Evolutionary conservation across 1,140 invertebrate genomes (phyloP).

Genomic region (Akabosia matsudoensis): DNA sequence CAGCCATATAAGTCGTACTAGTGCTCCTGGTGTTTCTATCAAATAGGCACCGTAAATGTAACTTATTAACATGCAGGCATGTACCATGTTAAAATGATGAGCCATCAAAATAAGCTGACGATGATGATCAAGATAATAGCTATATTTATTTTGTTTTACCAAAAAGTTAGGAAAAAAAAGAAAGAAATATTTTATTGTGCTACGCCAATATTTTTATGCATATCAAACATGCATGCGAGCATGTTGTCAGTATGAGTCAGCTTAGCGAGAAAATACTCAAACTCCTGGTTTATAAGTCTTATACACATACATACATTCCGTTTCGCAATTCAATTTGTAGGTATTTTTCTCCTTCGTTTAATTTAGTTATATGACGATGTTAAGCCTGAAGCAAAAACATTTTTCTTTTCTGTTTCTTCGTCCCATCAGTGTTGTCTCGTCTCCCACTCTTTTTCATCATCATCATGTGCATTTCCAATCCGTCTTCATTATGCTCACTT

Average conservation of each 20-base stretch:
- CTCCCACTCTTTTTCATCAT: neutral
- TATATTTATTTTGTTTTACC: too few species aligned
- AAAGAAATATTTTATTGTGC: too few species aligned
- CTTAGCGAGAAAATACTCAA: too few species aligned
- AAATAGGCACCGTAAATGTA: too few species aligned
- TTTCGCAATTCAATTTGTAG: slow-evolving; percentile 5
- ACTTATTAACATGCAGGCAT: neutral
- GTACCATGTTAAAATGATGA: too few species aligned
- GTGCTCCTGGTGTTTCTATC: neutral
- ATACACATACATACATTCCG: neutral
- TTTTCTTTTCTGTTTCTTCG: neutral
- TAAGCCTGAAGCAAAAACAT: too few species aligned
- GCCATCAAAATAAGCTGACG: too few species aligned
- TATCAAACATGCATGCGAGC: neutral
- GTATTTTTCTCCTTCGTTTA: neutral
- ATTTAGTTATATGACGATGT: neutral
- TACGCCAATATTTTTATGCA: neutral
- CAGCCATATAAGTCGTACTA: too few species aligned
- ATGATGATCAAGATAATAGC: too few species aligned
- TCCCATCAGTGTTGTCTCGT: neutral
- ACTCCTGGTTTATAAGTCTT: too few species aligned
- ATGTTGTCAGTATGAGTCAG: too few species aligned
- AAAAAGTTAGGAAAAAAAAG: too few species aligned
- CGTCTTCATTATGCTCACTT: neutral
- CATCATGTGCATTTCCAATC: neutral